Percentiles rank a stretch among this genome's conserved stretches.
phyloP scores from a whole-genome alignment of 2,797 vertebrate species.

The Hypotaenidia philippensis region DNA sequence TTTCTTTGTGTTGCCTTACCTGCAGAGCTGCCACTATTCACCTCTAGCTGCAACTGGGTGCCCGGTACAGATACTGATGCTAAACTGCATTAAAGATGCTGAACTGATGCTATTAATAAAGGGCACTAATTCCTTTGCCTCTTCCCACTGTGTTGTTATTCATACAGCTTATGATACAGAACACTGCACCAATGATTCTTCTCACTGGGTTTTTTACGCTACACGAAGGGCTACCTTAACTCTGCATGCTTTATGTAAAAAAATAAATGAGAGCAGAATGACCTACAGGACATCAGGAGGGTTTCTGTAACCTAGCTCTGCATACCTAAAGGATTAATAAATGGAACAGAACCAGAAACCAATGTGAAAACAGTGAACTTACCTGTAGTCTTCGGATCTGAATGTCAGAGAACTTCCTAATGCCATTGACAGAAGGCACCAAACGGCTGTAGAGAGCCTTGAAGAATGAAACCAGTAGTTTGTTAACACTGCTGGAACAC shows the following conservation, averaged over 20 bases:
- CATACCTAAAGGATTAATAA: neutral
- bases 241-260: neutral
- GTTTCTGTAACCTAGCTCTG: neutral
- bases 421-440: slow-evolving; percentile 88
- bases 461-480: neutral
- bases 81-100: neutral
- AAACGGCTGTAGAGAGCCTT: slow-evolving; percentile 95
- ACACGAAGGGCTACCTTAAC: neutral
- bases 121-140: neutral
- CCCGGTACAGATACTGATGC: neutral
- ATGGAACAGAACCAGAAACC: neutral
- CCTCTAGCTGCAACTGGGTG: neutral
- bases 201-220: neutral
- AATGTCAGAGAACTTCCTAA: slow-evolving; percentile 91
- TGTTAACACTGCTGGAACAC: neutral
- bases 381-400: slow-evolving; percentile 93
- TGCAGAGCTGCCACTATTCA: neutral
- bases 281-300: neutral
- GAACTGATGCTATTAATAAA: neutral
- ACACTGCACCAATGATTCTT: neutral
- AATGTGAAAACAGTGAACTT: neutral
- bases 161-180: neutral
- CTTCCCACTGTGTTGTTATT: neutral
- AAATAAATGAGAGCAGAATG: neutral
- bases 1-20: neutral